These are phyloP conservation scores for Venturia canescens DNA, from an alignment of 1,140 invertebrate species.

Conservation along the genomic window DNA sequence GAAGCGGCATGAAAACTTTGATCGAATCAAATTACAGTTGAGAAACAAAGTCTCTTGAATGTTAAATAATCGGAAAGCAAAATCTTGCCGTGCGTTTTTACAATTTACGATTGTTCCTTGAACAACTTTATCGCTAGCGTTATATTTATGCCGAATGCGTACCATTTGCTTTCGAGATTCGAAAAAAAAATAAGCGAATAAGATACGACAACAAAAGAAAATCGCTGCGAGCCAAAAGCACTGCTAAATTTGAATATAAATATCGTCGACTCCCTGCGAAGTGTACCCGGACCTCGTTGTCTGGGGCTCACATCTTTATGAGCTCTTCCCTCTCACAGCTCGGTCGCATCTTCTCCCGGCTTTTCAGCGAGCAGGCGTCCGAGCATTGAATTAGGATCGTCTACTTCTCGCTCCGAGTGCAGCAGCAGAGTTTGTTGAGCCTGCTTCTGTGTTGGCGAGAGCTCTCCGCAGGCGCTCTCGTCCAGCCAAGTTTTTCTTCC, in stretches of 20 bases:
- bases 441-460: no score
- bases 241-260: neutral
- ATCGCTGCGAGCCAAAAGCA: neutral
- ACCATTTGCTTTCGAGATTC: neutral
- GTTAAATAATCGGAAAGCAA: neutral
- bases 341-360: neutral
- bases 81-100: neutral
- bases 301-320: constrained; percentile 2
- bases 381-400: constrained; percentile 7
- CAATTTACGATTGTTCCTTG: neutral
- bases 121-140: neutral
- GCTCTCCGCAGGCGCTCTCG: no score
- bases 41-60: no score
- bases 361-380: neutral
- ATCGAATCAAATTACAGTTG: no score
- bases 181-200: neutral
- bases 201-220: neutral
- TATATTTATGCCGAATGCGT: neutral
- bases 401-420: neutral
- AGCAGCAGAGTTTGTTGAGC: neutral
- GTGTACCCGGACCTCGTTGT: constrained; percentile 3
- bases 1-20: no score
- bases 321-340: neutral
- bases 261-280: neutral
- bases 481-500: neutral